Evolutionary conservation across 2,888 invertebrate species (phyloP).

Genomic region (Mellilla xanthometata): DNA sequence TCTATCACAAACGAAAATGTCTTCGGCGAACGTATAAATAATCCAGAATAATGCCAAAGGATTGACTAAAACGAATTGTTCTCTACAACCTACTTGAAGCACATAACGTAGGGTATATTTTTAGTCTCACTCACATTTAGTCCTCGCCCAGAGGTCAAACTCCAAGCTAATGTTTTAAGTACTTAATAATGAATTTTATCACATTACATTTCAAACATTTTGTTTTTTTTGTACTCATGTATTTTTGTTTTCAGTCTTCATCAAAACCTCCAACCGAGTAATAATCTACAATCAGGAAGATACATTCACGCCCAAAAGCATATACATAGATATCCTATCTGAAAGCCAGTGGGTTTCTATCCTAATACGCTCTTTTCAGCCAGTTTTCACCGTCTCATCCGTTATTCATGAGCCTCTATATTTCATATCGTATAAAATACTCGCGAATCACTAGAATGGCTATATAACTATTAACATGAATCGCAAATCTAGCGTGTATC

Average conservation of each 20-base stretch:
- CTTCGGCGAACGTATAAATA: constrained; percentile 9
- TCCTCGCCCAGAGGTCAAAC: constrained; percentile 12
- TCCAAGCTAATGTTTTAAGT: neutral
- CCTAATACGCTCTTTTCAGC: constrained; percentile 43
- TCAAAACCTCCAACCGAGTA: too few relatives aligned
- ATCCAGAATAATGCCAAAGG: constrained; percentile 21
- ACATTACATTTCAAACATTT: too few relatives aligned
- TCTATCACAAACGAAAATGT: neutral
- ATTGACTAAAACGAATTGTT: constrained; percentile 28
- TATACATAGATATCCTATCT: neutral
- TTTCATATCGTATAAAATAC: constrained; percentile 52
- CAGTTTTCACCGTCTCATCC: constrained; percentile 58
- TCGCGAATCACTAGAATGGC: constrained; percentile 32
- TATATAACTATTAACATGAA: constrained; percentile 26
- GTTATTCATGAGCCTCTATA: constrained; percentile 63
- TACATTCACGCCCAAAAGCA: too few relatives aligned
- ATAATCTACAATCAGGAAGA: too few relatives aligned
- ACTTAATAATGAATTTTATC: too few relatives aligned
- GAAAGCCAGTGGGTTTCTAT: constrained; percentile 1
- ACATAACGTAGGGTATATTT: constrained; percentile 14
- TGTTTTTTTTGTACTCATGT: too few relatives aligned
- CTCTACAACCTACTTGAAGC: constrained; percentile 19
- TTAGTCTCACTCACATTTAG: constrained; percentile 17
- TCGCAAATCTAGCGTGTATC: too few relatives aligned
- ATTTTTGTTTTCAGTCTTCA: too few relatives aligned